Percentiles rank a stretch among this genome's conserved stretches.
Evolutionary conservation across 2,888 invertebrate genomes (phyloP).

Genomic region (Creontiades dilutus): DNA sequence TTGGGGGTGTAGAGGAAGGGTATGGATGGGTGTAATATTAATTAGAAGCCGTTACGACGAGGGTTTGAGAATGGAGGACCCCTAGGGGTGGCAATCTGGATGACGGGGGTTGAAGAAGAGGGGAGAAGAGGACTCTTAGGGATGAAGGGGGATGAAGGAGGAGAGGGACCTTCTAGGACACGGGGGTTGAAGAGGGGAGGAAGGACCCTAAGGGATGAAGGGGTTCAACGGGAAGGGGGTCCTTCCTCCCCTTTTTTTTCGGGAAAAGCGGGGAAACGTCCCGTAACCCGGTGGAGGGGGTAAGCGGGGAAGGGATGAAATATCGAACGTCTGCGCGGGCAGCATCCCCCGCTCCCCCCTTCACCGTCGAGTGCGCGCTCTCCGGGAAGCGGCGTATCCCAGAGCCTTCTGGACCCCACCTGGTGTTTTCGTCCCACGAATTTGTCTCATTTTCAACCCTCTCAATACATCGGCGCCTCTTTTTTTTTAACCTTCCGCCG

Average conservation of each 20-base stretch:
- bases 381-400: constrained; percentile 63
- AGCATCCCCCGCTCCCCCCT: constrained; percentile 48
- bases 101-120: background rate
- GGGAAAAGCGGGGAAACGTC: constrained; percentile 28
- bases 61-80: constrained; percentile 44
- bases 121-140: background rate
- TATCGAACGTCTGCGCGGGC: constrained; percentile 72
- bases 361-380: constrained; percentile 7
- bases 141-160: constrained; percentile 6
- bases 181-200: background rate
- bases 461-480: background rate
- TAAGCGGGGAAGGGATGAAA: constrained; percentile 62
- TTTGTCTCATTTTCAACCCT: background rate
- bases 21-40: constrained; percentile 54
- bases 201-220: constrained; percentile 29
- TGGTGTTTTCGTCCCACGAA: constrained; percentile 33
- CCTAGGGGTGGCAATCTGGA: background rate
- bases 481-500: background rate
- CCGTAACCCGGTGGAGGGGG: constrained; percentile 54
- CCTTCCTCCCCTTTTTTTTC: background rate
- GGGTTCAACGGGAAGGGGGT: background rate
- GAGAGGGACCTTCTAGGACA: background rate
- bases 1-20: background rate
- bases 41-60: constrained; percentile 52
- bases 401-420: constrained; percentile 57